Percentiles rank a stretch among this genome's conserved stretches.
phyloP scores from a whole-genome alignment of 2,888 invertebrate species.

The Stenchaetothrips biformis region DNA sequence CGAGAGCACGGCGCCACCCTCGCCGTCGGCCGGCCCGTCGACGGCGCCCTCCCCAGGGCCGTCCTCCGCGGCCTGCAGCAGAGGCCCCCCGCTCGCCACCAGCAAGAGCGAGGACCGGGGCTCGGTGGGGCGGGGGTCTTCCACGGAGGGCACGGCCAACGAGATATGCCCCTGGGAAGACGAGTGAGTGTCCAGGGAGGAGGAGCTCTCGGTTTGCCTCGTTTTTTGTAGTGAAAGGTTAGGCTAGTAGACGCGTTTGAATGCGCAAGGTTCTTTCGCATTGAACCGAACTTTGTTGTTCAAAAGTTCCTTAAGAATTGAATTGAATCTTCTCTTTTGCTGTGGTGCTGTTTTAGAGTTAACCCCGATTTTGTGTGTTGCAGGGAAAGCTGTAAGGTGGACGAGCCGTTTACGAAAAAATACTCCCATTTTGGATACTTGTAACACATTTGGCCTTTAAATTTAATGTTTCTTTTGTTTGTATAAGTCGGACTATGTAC shows the following conservation, averaged over 20 bases:
- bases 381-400: slow-evolving; percentile 81
- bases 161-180: slow-evolving; percentile 94
- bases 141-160: slow-evolving; percentile 50
- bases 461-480: slow-evolving; percentile 26
- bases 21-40: slow-evolving; percentile 33
- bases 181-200: slow-evolving; percentile 72
- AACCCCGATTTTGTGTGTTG: slow-evolving; percentile 46
- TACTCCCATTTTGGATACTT: slow-evolving; percentile 90
- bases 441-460: slow-evolving; percentile 47
- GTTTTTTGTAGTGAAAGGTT: too few relatives aligned
- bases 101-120: slow-evolving; percentile 41
- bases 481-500: slow-evolving; percentile 19
- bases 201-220: too few relatives aligned
- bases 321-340: background rate
- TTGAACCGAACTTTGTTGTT: slow-evolving; percentile 2
- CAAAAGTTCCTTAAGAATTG: background rate
- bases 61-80: slow-evolving; percentile 27
- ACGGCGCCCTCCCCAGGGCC: slow-evolving; percentile 29
- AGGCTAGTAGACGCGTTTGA: too few relatives aligned
- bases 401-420: slow-evolving; percentile 88
- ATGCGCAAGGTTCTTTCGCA: background rate
- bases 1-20: slow-evolving; percentile 29
- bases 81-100: slow-evolving; percentile 38
- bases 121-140: background rate
- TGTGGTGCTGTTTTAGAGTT: too few relatives aligned